A percentile compares a stretch with the other conserved stretches of the same genome.
Evolutionary conservation across 1,140 invertebrate species (phyloP).

Genomic region (Brachionus rotundiformis): DNA sequence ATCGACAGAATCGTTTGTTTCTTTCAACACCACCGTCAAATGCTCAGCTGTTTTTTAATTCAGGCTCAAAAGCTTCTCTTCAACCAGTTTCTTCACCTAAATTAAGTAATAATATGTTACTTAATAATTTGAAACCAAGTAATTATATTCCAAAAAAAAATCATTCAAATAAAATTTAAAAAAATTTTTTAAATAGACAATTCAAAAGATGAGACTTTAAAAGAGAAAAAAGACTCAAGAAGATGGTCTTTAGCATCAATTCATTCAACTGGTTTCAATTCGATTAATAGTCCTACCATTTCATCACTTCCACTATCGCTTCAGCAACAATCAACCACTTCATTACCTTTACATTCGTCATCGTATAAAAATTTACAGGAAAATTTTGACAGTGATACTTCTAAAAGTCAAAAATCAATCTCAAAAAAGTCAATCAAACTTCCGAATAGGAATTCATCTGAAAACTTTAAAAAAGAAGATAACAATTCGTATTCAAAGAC

Average conservation of each 20-base stretch:
- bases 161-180: no score
- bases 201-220: neutral
- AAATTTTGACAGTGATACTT: neutral
- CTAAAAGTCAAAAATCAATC: neutral
- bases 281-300: neutral
- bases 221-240: constrained; percentile 5
- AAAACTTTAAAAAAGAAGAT: neutral
- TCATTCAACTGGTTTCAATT: constrained; percentile 14
- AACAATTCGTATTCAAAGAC: neutral
- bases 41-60: neutral
- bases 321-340: neutral
- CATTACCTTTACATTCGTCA: neutral
- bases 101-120: neutral
- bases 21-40: constrained; percentile 35
- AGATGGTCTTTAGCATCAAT: constrained; percentile 44
- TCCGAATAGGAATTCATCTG: neutral
- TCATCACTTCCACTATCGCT: constrained; percentile 1
- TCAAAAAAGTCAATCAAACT: neutral
- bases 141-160: no score
- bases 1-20: neutral
- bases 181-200: neutral
- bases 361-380: neutral
- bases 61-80: neutral
- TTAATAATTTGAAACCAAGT: no score
- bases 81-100: constrained; percentile 4